phyloP scores from a whole-genome alignment of 2,888 invertebrate genomes.

The Carabus problematicus region DNA sequence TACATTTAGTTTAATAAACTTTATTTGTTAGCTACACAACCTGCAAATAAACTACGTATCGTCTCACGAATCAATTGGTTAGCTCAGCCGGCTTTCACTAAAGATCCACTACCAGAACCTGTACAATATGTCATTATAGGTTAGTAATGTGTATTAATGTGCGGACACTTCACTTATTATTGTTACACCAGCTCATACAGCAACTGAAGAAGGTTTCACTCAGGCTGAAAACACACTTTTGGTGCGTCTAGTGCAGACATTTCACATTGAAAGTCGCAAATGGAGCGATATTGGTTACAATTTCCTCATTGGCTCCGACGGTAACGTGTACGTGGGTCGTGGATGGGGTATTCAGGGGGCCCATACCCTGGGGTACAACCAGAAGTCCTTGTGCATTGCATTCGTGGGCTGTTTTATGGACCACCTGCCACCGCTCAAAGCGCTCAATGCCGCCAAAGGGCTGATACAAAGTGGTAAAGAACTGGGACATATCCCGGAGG shows the following conservation, averaged over 20 bases:
- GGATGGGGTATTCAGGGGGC: slow-evolving; percentile 62
- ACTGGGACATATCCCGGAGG: slow-evolving; percentile 58
- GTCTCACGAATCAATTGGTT: slow-evolving; percentile 60
- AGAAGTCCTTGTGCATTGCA: slow-evolving; percentile 60
- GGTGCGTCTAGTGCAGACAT: slow-evolving; percentile 63
- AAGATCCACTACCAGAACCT: slow-evolving; percentile 55
- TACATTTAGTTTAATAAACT: no score
- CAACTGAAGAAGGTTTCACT: slow-evolving; percentile 59
- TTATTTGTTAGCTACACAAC: slow-evolving; percentile 3
- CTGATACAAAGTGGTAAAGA: slow-evolving; percentile 61
- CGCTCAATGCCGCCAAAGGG: slow-evolving; percentile 58
- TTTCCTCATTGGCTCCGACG: slow-evolving; percentile 62
- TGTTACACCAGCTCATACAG: slow-evolving; percentile 60
- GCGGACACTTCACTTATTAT: neutral
- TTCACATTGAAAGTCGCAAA: slow-evolving; percentile 62
- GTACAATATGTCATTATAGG: slow-evolving; percentile 63
- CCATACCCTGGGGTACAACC: slow-evolving; percentile 63
- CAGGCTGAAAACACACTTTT: slow-evolving; percentile 60
- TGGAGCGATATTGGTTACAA: slow-evolving; percentile 65
- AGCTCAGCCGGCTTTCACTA: slow-evolving; percentile 58
- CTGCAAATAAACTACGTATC: slow-evolving; percentile 46
- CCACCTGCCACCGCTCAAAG: slow-evolving; percentile 57
- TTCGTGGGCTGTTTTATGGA: slow-evolving; percentile 64
- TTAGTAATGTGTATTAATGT: slow-evolving; percentile 50
- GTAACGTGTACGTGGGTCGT: slow-evolving; percentile 61